phyloP scores from a whole-genome alignment of 1,140 invertebrate species.

The Limonius californicus region DNA sequence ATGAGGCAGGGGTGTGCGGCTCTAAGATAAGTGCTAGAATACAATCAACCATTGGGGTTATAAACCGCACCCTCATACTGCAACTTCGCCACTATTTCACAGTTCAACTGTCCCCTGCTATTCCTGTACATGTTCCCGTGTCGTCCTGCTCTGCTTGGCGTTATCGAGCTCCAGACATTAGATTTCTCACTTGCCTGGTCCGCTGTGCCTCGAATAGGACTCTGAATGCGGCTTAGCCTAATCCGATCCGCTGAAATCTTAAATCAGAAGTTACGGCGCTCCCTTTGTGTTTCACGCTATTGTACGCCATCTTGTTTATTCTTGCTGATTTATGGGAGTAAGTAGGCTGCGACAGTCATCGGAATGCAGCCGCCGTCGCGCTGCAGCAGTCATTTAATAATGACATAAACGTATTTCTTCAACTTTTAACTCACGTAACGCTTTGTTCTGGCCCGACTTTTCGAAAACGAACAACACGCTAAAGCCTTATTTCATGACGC shows the following conservation, averaged over 20 bases:
- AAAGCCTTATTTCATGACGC: background rate
- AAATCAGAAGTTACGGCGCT: constrained; percentile 33
- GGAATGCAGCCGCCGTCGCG: background rate
- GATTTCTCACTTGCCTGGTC: background rate
- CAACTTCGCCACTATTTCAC: background rate
- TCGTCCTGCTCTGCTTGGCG: background rate
- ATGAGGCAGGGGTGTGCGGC: constrained; percentile 20
- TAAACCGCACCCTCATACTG: background rate
- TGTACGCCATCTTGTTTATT: constrained; percentile 33
- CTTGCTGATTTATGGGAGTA: constrained; percentile 25
- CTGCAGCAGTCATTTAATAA: constrained; percentile 7
- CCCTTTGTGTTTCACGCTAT: constrained; percentile 29
- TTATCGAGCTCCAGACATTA: background rate
- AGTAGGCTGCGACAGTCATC: background rate
- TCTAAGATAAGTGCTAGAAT: constrained; percentile 22
- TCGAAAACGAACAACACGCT: background rate
- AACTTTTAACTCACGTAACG: constrained; percentile 5
- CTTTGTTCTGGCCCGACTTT: background rate
- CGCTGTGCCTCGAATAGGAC: constrained; percentile 16
- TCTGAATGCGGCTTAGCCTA: constrained; percentile 26
- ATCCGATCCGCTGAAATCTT: constrained; percentile 37
- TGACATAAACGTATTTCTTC: background rate
- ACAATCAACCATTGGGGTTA: constrained; percentile 1
- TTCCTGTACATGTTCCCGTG: background rate
- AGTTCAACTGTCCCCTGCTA: background rate